Percentiles rank a stretch among this genome's conserved stretches.
phyloP scores from a whole-genome alignment of 2,797 vertebrate species.

The Gadopsis marmoratus region DNA sequence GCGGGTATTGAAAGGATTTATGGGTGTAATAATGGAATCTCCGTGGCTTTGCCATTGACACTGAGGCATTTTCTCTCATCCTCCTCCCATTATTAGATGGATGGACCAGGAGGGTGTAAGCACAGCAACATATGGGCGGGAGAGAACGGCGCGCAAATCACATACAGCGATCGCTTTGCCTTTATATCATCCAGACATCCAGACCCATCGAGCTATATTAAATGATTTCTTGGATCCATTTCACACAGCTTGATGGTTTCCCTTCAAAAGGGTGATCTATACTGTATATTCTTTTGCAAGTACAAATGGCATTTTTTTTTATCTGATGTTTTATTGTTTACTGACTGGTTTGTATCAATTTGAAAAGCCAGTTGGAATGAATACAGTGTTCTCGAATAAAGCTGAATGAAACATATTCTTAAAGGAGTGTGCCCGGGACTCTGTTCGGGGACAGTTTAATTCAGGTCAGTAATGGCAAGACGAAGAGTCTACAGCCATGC shows the following conservation, averaged over 20 bases:
- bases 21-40: conserved; percentile 84
- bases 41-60: conserved; percentile 77
- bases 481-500: neutral
- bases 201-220: conserved; percentile 20
- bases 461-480: neutral
- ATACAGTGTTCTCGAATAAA: neutral
- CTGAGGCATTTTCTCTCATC: conserved; percentile 80
- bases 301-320: conserved; percentile 10
- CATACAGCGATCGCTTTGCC: conserved; percentile 28
- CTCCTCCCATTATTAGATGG: conserved; percentile 77
- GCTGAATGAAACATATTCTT: neutral
- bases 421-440: neutral
- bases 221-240: conserved; percentile 29
- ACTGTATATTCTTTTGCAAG: conserved; percentile 13
- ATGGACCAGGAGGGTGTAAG: conserved; percentile 70
- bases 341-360: conserved; percentile 3
- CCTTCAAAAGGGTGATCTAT: conserved; percentile 11
- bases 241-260: neutral
- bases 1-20: conserved; percentile 78
- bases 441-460: neutral
- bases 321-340: conserved; percentile 1
- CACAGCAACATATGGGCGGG: conserved; percentile 67
- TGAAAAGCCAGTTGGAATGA: neutral
- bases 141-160: conserved; percentile 44
- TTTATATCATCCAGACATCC: conserved; percentile 23